Percentiles rank a stretch among this genome's conserved stretches.
These are phyloP conservation scores for Apodemus sylvaticus DNA, from an alignment of 2,113 vertebrate genomes.

Conservation along the genomic window DNA sequence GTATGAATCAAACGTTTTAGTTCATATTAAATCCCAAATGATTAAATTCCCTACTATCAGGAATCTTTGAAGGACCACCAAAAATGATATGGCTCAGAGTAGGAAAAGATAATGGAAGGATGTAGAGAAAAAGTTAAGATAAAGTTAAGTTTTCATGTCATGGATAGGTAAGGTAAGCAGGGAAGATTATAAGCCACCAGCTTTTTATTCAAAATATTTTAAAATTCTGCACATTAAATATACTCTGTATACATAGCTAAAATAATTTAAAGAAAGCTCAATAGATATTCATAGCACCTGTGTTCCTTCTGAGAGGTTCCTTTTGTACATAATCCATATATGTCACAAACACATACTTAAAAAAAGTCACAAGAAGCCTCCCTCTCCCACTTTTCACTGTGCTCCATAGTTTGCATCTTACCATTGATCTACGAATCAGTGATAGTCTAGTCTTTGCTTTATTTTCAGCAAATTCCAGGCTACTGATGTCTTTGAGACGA, in stretches of 20 bases:
- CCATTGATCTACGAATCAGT: conserved; percentile 96
- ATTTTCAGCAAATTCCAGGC: conserved; percentile 97
- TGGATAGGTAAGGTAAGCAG: conserved; percentile 62
- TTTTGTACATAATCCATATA: conserved; percentile 7
- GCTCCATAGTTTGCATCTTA: conserved; percentile 82
- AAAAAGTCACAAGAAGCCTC: conserved; percentile 14
- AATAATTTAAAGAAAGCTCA: conserved; percentile 22
- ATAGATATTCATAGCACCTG: neutral
- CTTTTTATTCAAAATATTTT: conserved; percentile 41
- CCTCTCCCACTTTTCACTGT: neutral
- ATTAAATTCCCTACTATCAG: conserved; percentile 7
- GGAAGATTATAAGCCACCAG: conserved; percentile 40
- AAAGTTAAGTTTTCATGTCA: conserved; percentile 63
- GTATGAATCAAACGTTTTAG: neutral
- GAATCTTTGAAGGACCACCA: conserved; percentile 41
- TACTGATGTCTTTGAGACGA: conserved; percentile 97
- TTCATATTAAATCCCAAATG: conserved; percentile 31
- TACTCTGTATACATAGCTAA: conserved; percentile 38
- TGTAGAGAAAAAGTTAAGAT: conserved; percentile 63
- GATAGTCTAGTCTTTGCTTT: conserved; percentile 97
- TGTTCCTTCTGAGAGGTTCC: conserved; percentile 12
- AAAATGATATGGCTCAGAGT: conserved; percentile 10
- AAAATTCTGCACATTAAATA: conserved; percentile 34
- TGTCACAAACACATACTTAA: neutral
- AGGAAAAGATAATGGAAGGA: conserved; percentile 27